A percentile compares a stretch with the other conserved stretches of the same genome.
phyloP scores from a whole-genome alignment of 2,888 invertebrate genomes.

The Eupsilia transversa region DNA sequence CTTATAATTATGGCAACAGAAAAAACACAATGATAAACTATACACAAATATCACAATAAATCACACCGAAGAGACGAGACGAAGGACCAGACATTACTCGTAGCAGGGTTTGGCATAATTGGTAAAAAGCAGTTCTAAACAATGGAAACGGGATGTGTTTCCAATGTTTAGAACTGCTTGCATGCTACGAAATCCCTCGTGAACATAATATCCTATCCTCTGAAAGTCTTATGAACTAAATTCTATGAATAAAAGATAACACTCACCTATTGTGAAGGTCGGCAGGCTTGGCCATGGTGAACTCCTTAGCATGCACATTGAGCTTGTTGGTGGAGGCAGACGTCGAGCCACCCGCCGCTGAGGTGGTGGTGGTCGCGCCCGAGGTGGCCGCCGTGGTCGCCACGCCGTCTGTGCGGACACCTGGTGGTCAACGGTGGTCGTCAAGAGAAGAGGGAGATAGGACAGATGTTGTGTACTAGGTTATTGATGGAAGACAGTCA shows the following conservation, averaged over 20 bases:
- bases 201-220: neutral
- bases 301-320: constrained; percentile 97
- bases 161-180: neutral
- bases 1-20: neutral
- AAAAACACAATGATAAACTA: neutral
- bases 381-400: constrained; percentile 73
- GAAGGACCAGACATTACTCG: neutral
- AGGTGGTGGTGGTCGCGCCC: constrained; percentile 74
- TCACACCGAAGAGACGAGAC: neutral
- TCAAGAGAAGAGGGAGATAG: constrained; percentile 89
- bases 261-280: constrained; percentile 88
- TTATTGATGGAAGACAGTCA: constrained; percentile 65
- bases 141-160: neutral
- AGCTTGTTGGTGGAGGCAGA: constrained; percentile 91
- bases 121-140: neutral
- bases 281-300: constrained; percentile 94
- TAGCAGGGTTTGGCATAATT: neutral
- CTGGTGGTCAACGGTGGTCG: constrained; percentile 88
- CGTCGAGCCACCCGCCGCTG: constrained; percentile 73
- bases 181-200: neutral
- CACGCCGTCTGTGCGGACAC: constrained; percentile 92
- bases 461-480: constrained; percentile 74
- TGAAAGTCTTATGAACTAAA: neutral
- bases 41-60: neutral
- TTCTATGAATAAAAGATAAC: neutral